A percentile compares a stretch with the other conserved stretches of the same genome.
Conservation (phyloP, 2,113 vertebrate species). For the Panthera uncia region DNA sequence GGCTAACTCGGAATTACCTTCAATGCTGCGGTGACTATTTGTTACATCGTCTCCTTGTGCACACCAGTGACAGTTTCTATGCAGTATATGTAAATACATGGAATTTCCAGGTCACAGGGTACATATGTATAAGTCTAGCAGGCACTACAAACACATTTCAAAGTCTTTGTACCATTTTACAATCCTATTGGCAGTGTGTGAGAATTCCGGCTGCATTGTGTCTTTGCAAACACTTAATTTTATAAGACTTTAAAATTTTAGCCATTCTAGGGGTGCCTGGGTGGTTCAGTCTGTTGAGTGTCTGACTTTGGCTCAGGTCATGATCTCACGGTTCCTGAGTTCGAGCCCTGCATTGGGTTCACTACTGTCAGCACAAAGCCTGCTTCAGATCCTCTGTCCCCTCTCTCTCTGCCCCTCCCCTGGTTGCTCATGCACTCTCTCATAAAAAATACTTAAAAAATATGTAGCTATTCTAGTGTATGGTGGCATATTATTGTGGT, state of each 20-base stretch:
- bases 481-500: neutral
- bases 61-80: neutral
- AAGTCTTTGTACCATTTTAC: neutral
- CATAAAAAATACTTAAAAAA: too few relatives aligned
- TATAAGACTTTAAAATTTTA: neutral
- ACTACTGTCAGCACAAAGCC: too few relatives aligned
- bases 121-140: neutral
- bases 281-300: too few relatives aligned
- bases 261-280: neutral
- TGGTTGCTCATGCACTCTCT: too few relatives aligned
- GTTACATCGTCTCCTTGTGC: neutral
- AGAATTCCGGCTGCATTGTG: neutral
- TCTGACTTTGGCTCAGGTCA: too few relatives aligned
- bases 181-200: neutral
- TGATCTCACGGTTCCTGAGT: too few relatives aligned
- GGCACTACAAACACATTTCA: neutral
- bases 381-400: too few relatives aligned
- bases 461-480: neutral
- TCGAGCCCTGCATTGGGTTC: too few relatives aligned
- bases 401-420: too few relatives aligned
- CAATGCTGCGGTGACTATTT: neutral
- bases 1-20: neutral
- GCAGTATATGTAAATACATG: neutral
- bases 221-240: neutral
- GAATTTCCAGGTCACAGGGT: neutral